Evolutionary conservation across 2,797 vertebrate genomes (phyloP), one percentile per base, ranked within the genome.

Genomic region (Valencia hispanica): DNA sequence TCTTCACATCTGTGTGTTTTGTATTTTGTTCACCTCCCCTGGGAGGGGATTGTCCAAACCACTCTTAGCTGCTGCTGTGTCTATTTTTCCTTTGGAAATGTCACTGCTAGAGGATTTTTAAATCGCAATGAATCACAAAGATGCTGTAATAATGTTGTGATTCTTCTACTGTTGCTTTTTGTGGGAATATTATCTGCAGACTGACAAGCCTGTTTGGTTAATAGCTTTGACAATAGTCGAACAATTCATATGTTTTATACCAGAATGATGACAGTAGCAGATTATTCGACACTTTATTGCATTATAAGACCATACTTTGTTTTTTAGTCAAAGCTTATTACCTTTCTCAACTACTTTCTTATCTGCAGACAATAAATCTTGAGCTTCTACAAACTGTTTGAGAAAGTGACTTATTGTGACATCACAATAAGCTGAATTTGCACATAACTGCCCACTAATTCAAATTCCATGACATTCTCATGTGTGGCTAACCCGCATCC

Each of bases 41-140:
- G 81, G 78, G 87, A 83, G 65, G 80, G 25, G 85, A 82, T 88
- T 77, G 84, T 91, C 92, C 86, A 86, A 73, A 87, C 71, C 55
- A 47, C 84, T 88, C 72, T 80, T 79, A 88, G 79, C 82, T 84
- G 74, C 72, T 82, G 48, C 84, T 84, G 77, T 89, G 78, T 94
- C 86, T 90, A 83, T 93, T 91, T 81, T 71, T 74, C 87, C 7
- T 76, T 41, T 50, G 36, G 41, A 36, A 43, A 41, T 55, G 15
- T 57, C 61, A 39, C 41, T 30, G 65, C 75, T 75, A 36, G 27
- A 72, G 25, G 48, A 20, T 65, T 34, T 36, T 73, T 45, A 63
- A 68, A 84, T 68, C 48, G 32, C 41, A 65, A 68, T 51, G 14
- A 53, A n/a, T 43, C 11, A 11, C 4, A 51, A 50, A 51, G 45